Conservation (phyloP, 2,797 vertebrate species). For the Squalus acanthias region DNA sequence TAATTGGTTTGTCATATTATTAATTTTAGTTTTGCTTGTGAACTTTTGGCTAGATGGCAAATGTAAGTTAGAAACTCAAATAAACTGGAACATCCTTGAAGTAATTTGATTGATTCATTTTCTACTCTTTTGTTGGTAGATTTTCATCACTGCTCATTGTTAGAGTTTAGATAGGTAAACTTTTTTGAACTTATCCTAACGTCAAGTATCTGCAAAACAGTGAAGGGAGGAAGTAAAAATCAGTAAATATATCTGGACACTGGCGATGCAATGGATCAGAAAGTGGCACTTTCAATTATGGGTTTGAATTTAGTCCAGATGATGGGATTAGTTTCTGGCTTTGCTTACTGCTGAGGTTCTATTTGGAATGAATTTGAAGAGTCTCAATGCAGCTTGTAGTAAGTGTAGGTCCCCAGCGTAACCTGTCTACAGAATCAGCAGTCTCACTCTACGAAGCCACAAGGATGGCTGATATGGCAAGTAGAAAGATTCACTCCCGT, state of each 20-base stretch:
- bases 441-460: not conserved
- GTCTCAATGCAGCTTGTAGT: not conserved
- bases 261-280: not conserved
- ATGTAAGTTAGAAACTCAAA: not conserved
- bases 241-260: not conserved
- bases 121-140: not conserved
- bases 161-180: not conserved
- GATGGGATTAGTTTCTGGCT: not conserved
- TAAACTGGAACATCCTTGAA: not conserved
- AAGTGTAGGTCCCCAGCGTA: not conserved
- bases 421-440: not conserved
- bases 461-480: no score
- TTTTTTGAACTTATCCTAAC: not conserved
- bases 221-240: not conserved
- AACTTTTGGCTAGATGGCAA: not conserved
- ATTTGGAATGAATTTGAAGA: not conserved
- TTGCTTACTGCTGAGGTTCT: not conserved
- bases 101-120: not conserved
- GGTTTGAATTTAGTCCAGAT: not conserved
- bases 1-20: not conserved
- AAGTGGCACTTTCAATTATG: not conserved
- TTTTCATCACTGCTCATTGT: not conserved
- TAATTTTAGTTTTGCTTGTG: not conserved
- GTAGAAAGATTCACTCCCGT: no score
- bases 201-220: not conserved